A percentile compares a stretch with the other conserved stretches of the same genome.
Conservation (phyloP, 2,797 vertebrate genomes). For the Gymnoscopelus braueri region DNA sequence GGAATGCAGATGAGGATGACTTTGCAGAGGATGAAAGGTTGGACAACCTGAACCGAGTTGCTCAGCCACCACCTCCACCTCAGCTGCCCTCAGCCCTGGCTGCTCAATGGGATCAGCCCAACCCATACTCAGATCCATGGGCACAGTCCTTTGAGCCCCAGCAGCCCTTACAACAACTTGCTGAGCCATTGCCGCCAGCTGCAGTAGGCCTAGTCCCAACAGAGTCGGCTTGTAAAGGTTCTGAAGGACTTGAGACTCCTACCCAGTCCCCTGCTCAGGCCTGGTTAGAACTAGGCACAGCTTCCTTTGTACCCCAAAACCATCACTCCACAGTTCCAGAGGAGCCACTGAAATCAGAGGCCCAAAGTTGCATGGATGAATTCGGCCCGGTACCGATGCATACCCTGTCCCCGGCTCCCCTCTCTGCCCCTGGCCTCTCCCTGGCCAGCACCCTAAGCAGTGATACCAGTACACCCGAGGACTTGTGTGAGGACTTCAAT, state of each 20-base stretch:
- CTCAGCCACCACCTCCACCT: slow-evolving; percentile 63
- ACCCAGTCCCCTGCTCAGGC: slow-evolving; percentile 59
- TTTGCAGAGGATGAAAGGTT: slow-evolving; percentile 80
- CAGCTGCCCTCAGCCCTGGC: slow-evolving; percentile 65
- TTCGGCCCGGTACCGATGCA: slow-evolving; percentile 27
- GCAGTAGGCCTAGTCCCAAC: slow-evolving; percentile 34
- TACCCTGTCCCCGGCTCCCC: slow-evolving; percentile 14
- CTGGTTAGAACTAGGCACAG: slow-evolving; percentile 60
- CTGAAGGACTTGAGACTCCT: slow-evolving; percentile 55
- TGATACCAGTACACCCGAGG: slow-evolving; percentile 82
- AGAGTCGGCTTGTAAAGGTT: slow-evolving; percentile 3
- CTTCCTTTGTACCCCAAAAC: slow-evolving; percentile 36
- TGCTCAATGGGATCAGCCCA: slow-evolving; percentile 75
- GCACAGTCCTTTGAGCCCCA: slow-evolving; percentile 57
- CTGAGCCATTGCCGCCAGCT: slow-evolving; percentile 20
- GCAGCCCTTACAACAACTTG: slow-evolving; percentile 17
- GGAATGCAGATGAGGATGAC: slow-evolving; percentile 80
- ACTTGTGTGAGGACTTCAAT: slow-evolving; percentile 73
- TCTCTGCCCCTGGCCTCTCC: slow-evolving; percentile 56
- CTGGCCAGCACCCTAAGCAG: slow-evolving; percentile 81
- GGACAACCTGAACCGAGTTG: slow-evolving; percentile 81
- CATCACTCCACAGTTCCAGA: slow-evolving; percentile 35
- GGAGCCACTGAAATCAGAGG: slow-evolving; percentile 18
- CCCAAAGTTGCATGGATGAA: slow-evolving; percentile 23
- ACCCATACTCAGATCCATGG: slow-evolving; percentile 72